These are phyloP conservation scores for Tipula helvola DNA, from an alignment of 2,888 invertebrate species.

Conservation along the genomic window DNA sequence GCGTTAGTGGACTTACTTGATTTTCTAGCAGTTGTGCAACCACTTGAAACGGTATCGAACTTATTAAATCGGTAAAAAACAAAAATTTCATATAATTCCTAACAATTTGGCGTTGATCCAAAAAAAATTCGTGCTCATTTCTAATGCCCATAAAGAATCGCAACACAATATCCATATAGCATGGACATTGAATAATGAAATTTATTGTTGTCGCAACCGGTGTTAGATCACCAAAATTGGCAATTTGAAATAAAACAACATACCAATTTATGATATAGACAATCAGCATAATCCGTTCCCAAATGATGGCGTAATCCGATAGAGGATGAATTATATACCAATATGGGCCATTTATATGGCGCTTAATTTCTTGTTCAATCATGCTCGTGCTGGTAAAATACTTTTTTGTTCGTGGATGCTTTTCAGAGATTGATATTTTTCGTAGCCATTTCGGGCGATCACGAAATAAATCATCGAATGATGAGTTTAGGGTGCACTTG, in stretches of 20 bases:
- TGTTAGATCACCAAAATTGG: background rate
- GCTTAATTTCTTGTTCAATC: constrained; percentile 15
- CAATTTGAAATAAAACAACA: background rate
- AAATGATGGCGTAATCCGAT: background rate
- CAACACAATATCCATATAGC: background rate
- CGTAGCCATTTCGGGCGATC: background rate
- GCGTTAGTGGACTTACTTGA: background rate
- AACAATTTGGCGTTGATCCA: background rate
- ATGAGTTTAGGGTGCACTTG: background rate
- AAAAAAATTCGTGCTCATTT: background rate
- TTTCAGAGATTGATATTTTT: background rate
- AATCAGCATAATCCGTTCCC: background rate
- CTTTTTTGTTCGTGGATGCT: background rate
- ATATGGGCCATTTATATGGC: constrained; percentile 17
- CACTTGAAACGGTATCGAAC: background rate
- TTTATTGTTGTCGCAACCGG: background rate
- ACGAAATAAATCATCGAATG: background rate
- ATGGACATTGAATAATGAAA: background rate
- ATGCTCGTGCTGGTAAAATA: background rate
- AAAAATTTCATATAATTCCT: background rate
- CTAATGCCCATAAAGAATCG: background rate
- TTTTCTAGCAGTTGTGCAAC: background rate
- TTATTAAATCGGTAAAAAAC: background rate
- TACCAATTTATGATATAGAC: background rate
- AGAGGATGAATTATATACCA: constrained; percentile 30